Evolutionary conservation across 2,797 vertebrate species (phyloP).

Genomic region (Carduelis carduelis): DNA sequence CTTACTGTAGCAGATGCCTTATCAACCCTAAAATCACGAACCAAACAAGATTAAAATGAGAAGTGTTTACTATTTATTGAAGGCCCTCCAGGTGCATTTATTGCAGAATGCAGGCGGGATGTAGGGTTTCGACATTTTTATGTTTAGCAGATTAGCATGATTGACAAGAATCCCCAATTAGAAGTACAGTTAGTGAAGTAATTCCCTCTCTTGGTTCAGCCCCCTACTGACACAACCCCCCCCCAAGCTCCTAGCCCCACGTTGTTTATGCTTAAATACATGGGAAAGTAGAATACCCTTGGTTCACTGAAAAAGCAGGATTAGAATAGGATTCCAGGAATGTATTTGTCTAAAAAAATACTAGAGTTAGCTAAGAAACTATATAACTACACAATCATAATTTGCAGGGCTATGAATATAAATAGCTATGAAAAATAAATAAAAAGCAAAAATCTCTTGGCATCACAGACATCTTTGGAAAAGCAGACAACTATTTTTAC

Average conservation of each 20-base stretch:
- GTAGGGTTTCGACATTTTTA: not conserved
- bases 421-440: not conserved
- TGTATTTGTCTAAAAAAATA: not conserved
- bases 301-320: not conserved
- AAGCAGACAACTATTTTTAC: not conserved
- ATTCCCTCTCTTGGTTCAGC: accelerated
- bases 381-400: not conserved
- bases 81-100: not conserved
- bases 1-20: not conserved
- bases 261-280: not conserved
- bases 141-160: not conserved
- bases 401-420: not conserved
- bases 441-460: not conserved
- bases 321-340: not conserved
- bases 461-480: not conserved
- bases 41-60: not conserved
- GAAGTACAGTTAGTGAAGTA: not conserved
- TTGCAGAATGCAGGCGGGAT: accelerated
- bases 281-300: not conserved
- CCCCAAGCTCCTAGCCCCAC: not conserved
- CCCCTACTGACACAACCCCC: accelerated
- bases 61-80: not conserved
- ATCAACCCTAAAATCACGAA: not conserved
- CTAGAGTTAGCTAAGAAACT: not conserved
- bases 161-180: not conserved